Percentiles rank a stretch among this genome's conserved stretches.
phyloP scores from a whole-genome alignment of 2,797 vertebrate genomes.

The Dipus sagitta region DNA sequence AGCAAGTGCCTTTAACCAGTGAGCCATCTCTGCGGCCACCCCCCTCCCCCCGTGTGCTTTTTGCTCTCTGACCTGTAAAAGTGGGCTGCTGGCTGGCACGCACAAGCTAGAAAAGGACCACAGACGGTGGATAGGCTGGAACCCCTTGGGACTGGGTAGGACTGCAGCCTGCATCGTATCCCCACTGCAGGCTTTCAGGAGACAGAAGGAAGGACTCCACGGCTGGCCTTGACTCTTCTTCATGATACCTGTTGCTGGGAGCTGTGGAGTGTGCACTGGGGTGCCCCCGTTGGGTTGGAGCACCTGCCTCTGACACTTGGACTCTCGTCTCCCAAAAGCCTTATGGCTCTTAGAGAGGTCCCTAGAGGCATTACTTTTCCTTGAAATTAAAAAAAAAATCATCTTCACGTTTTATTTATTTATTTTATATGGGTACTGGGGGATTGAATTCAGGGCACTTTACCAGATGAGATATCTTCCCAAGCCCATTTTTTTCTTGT shows the following conservation, averaged over 20 bases:
- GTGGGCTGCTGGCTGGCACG: accelerated
- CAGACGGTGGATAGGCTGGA: accelerated
- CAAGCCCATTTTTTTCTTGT: neutral
- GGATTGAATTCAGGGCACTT: too few species aligned
- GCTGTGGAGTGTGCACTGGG: neutral
- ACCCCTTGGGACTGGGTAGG: accelerated
- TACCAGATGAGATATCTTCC: too few species aligned
- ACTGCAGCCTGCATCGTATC: neutral
- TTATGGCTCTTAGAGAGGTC: neutral
- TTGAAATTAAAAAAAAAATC: too few species aligned
- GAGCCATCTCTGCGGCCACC: too few species aligned
- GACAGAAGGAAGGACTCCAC: accelerated
- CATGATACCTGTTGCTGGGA: too few species aligned
- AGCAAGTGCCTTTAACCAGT: too few species aligned
- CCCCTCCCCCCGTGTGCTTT: too few species aligned
- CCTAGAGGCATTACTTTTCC: too few species aligned
- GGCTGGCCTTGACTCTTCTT: neutral
- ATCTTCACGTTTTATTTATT: too few species aligned
- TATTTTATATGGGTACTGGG: too few species aligned
- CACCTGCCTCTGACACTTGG: accelerated
- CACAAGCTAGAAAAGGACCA: accelerated
- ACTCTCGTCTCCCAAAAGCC: neutral
- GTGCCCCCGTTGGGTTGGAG: too few species aligned
- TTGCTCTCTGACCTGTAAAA: neutral
- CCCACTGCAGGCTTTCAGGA: neutral